These are phyloP conservation scores for Chromoteleia sp. DNA, from an alignment of 2,888 invertebrate genomes.

Conservation along the genomic window DNA sequence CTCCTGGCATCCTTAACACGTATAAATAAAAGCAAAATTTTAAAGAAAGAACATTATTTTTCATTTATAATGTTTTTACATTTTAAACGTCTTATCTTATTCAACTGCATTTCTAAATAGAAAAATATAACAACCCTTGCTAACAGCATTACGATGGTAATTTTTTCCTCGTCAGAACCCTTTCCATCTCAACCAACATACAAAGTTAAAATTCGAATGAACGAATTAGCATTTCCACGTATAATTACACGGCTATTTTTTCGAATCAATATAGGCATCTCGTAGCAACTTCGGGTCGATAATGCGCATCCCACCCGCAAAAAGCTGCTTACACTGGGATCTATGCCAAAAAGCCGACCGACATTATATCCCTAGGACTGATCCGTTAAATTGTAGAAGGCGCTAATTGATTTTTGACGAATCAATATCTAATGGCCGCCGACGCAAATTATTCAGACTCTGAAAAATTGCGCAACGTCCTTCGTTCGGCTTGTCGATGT, in stretches of 20 bases:
- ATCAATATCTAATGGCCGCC: not conserved
- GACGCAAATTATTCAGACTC: conserved; percentile 11
- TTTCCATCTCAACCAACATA: not conserved
- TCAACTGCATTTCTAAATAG: too few relatives aligned
- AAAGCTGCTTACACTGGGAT: conserved; percentile 76
- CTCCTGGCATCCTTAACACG: too few relatives aligned
- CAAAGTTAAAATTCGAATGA: conserved; percentile 40
- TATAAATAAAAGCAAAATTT: too few relatives aligned
- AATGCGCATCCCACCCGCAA: conserved; percentile 78
- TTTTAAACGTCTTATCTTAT: too few relatives aligned
- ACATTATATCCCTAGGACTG: conserved; percentile 33
- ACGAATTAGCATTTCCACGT: conserved; percentile 47
- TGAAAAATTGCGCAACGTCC: conserved; percentile 7
- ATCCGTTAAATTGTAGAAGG: conserved; percentile 34
- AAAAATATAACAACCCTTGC: not conserved
- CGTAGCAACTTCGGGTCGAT: conserved; percentile 73
- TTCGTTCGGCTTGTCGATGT: conserved; percentile 3
- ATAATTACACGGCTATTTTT: conserved; percentile 47
- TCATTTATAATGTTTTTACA: too few relatives aligned
- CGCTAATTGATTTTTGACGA: conserved; percentile 51
- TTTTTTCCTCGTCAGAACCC: not conserved
- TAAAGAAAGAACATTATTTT: too few relatives aligned
- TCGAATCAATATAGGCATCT: conserved; percentile 35
- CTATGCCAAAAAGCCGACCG: conserved; percentile 75
- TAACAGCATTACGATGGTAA: conserved; percentile 26